Conservation (phyloP, 2,113 vertebrate genomes). For the Ceyx cyanopectus region DNA sequence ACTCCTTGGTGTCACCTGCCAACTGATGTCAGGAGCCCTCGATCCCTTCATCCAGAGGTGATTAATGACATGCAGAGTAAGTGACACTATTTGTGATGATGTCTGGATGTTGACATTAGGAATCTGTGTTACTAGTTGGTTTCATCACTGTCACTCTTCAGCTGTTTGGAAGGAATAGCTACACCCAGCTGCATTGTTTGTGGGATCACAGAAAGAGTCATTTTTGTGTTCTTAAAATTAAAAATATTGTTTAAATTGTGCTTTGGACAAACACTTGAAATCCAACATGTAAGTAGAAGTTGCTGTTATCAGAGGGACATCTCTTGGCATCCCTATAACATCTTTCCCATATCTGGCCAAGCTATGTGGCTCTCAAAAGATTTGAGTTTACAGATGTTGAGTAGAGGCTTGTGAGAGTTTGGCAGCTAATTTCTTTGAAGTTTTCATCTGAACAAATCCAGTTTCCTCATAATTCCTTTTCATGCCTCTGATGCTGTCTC, state of each 20-base stretch:
- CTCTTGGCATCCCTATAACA: not conserved
- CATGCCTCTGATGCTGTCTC: not conserved
- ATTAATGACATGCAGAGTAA: not conserved
- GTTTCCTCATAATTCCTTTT: not conserved
- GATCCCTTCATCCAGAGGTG: not conserved
- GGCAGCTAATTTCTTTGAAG: not conserved
- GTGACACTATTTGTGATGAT: not conserved
- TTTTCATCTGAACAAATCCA: not conserved
- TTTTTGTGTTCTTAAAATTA: not conserved
- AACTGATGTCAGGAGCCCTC: not conserved
- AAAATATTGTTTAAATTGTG: not conserved
- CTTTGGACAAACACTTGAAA: not conserved
- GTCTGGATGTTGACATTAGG: not conserved
- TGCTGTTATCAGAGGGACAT: not conserved
- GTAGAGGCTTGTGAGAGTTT: not conserved
- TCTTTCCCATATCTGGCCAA: not conserved
- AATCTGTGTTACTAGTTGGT: not conserved
- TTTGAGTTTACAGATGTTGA: conserved; percentile 16
- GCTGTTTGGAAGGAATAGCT: not conserved
- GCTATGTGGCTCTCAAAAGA: not conserved
- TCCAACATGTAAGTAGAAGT: not conserved
- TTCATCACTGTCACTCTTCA: not conserved
- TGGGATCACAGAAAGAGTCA: not conserved
- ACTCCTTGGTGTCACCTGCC: not conserved
- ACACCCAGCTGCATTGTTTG: not conserved